A percentile compares a stretch with the other conserved stretches of the same genome.
phyloP scores from a whole-genome alignment of 2,888 invertebrate genomes.

The Quadriops clusia region DNA sequence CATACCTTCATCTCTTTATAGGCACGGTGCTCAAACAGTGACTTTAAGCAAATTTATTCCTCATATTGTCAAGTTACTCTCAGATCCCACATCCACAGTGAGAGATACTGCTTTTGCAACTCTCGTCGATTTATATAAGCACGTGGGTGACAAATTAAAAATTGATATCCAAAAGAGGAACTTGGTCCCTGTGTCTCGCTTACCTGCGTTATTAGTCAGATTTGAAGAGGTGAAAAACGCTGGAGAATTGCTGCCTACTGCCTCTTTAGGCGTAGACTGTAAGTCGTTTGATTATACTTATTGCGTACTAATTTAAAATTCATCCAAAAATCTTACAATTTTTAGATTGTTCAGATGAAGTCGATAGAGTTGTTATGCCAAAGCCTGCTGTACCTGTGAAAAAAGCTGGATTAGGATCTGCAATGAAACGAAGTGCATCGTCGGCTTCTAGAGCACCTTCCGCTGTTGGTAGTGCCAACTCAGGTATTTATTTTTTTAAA shows the following conservation, averaged over 20 bases:
- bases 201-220: conserved; percentile 59
- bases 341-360: conserved; percentile 26
- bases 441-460: conserved; percentile 23
- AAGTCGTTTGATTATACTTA: conserved; percentile 15
- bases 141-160: conserved; percentile 81
- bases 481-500: no score
- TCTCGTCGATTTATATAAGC: conserved; percentile 81
- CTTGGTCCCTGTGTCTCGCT: conserved; percentile 60
- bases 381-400: conserved; percentile 37
- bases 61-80: conserved; percentile 66
- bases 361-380: conserved; percentile 34
- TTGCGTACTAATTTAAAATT: background rate
- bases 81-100: conserved; percentile 79
- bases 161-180: conserved; percentile 73
- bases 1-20: conserved; percentile 31
- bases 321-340: conserved; percentile 2
- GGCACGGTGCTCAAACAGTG: conserved; percentile 76
- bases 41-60: conserved; percentile 73
- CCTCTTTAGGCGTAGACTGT: conserved; percentile 35
- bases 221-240: conserved; percentile 78
- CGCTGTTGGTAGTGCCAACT: no score
- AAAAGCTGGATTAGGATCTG: conserved; percentile 25
- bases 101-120: conserved; percentile 79
- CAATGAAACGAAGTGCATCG: conserved; percentile 36
- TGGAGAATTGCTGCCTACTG: conserved; percentile 68